A percentile compares a stretch with the other conserved stretches of the same genome.
These are phyloP conservation scores for Urocyon cinereoargenteus DNA, from an alignment of 2,797 vertebrate genomes.

Conservation along the genomic window DNA sequence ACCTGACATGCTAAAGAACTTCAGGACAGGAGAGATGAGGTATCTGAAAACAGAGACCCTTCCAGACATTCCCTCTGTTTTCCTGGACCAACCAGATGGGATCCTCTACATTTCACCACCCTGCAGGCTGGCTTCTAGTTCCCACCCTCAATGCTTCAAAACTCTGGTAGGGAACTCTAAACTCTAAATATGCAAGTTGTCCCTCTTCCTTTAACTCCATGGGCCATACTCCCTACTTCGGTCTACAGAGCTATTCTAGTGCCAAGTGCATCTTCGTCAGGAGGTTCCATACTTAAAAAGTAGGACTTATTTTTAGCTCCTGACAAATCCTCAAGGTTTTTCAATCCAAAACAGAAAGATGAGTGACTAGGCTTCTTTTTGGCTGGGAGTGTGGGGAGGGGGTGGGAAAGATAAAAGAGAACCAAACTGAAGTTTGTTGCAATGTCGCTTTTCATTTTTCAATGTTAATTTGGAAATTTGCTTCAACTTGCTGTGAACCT, in stretches of 20 bases:
- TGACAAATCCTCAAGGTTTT: constrained; percentile 56
- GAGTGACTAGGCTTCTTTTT: constrained; percentile 43
- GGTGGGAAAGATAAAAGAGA: constrained; percentile 5
- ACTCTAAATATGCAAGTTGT: not conserved
- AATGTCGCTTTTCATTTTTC: constrained; percentile 76
- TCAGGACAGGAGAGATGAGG: not conserved
- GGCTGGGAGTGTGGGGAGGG: not conserved
- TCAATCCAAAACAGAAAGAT: constrained; percentile 61
- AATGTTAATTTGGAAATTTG: constrained; percentile 83
- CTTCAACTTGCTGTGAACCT: constrained; percentile 80
- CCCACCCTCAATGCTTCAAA: not conserved
- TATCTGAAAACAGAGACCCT: not conserved
- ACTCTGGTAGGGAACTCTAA: not conserved
- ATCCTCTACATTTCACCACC: not conserved
- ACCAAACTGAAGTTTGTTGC: constrained; percentile 66
- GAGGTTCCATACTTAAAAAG: constrained; percentile 65
- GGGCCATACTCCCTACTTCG: not conserved
- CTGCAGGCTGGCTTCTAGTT: not conserved
- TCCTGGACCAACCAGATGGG: not conserved
- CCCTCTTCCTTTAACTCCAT: not conserved
- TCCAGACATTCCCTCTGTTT: not conserved
- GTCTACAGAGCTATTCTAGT: not conserved
- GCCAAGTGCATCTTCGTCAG: constrained; percentile 36
- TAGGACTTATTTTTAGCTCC: constrained; percentile 73
- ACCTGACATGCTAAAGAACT: no score